Evolutionary conservation across 2,797 vertebrate species (phyloP).

Genomic region (Kryptopterus vitreolus): DNA sequence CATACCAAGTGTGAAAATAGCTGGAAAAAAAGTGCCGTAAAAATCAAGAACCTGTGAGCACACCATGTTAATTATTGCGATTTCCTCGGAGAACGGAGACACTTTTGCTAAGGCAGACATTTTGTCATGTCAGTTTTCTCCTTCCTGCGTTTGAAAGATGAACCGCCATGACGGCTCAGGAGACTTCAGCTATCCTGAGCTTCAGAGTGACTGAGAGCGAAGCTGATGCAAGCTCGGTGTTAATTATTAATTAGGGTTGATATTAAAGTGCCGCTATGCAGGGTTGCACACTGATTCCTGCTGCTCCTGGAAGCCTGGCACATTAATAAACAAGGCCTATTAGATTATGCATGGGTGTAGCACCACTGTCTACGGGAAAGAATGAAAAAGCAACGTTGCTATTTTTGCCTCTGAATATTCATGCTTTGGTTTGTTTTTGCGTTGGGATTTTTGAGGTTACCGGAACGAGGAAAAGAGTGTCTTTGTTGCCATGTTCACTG

Average conservation of each 20-base stretch:
- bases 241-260: constrained; percentile 70
- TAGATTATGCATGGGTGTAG: constrained; percentile 68
- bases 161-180: constrained; percentile 32
- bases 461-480: neutral
- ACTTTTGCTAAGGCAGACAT: neutral
- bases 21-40: too few relatives aligned
- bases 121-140: constrained; percentile 2
- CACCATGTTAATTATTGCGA: neutral
- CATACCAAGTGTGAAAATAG: too few relatives aligned
- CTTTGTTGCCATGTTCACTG: too few relatives aligned
- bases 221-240: constrained; percentile 64
- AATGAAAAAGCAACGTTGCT: neutral
- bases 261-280: constrained; percentile 66
- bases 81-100: neutral
- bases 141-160: constrained; percentile 34
- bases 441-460: constrained; percentile 8
- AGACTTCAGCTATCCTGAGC: constrained; percentile 40
- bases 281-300: constrained; percentile 42
- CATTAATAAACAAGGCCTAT: constrained; percentile 72
- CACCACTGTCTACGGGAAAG: constrained; percentile 57
- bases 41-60: too few relatives aligned
- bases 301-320: constrained; percentile 53
- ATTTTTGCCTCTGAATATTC: constrained; percentile 9
- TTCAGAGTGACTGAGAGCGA: constrained; percentile 54
- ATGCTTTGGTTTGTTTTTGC: neutral